These are phyloP conservation scores for Chrysodeixis includens DNA, from an alignment of 2,888 invertebrate genomes.

Conservation along the genomic window DNA sequence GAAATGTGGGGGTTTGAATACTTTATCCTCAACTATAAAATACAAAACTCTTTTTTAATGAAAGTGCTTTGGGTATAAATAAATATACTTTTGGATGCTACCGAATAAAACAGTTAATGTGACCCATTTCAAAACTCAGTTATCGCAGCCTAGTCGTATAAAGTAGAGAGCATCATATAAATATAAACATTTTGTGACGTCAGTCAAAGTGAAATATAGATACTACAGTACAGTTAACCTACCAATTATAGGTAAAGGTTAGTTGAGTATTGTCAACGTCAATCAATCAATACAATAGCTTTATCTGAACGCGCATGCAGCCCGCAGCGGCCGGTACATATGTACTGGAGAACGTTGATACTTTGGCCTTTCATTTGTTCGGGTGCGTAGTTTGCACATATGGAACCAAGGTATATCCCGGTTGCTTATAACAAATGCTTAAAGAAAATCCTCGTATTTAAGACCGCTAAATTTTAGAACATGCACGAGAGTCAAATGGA, in stretches of 20 bases:
- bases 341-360: background rate
- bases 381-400: too few species aligned
- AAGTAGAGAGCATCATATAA: background rate
- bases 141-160: background rate
- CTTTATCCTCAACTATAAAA: too few species aligned
- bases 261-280: background rate
- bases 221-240: background rate
- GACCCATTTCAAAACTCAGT: background rate
- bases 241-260: background rate
- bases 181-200: background rate
- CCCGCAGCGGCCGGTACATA: background rate
- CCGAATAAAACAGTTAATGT: background rate
- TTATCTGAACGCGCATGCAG: background rate
- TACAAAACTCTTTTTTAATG: too few species aligned
- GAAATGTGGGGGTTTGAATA: background rate
- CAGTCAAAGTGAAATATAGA: background rate
- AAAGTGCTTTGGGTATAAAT: too few species aligned
- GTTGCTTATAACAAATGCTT: too few species aligned
- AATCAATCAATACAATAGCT: conserved; percentile 5
- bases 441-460: too few species aligned
- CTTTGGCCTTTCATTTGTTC: background rate
- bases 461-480: too few species aligned
- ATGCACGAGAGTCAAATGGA: too few species aligned
- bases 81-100: too few species aligned
- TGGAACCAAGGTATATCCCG: too few species aligned